These are phyloP conservation scores for Copidosoma floridanum DNA, from an alignment of 1,140 invertebrate genomes.

Conservation along the genomic window DNA sequence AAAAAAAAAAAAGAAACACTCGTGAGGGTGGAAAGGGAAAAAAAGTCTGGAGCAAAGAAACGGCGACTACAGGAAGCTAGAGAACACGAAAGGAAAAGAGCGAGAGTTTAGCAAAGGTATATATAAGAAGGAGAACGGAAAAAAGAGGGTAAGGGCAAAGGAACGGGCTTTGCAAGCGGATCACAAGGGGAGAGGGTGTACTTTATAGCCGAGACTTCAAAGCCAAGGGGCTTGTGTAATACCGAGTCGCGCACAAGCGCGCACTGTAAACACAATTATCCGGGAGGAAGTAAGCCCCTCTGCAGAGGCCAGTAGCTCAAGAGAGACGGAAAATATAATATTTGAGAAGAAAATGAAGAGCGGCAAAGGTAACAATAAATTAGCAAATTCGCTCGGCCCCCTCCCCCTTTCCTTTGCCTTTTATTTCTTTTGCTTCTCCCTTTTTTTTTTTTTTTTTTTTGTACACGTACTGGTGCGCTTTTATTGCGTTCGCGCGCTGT, in stretches of 20 bases:
- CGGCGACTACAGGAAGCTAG: neutral
- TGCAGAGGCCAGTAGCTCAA: neutral
- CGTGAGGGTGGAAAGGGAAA: neutral
- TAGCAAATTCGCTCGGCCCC: neutral
- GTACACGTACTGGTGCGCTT: neutral
- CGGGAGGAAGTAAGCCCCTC: neutral
- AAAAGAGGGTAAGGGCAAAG: neutral
- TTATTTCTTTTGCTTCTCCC: neutral
- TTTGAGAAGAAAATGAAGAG: neutral
- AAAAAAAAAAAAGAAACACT: neutral
- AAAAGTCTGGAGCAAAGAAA: neutral
- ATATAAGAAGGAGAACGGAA: no score
- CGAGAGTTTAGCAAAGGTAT: neutral
- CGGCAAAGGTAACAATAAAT: constrained; percentile 3
- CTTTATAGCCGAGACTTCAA: no score
- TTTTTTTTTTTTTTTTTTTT: neutral
- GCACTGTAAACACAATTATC: constrained; percentile 18
- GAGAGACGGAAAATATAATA: no score
- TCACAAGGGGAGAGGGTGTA: constrained; percentile 12
- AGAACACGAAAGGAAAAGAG: neutral
- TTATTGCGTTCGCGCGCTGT: no score
- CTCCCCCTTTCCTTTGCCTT: neutral
- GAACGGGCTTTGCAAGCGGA: neutral
- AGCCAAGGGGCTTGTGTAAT: constrained; percentile 11
- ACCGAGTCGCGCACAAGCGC: constrained; percentile 5